Base-by-base conservation (phyloP, 1,140 invertebrate genomes). In the Drosophila watanabei region DNA sequence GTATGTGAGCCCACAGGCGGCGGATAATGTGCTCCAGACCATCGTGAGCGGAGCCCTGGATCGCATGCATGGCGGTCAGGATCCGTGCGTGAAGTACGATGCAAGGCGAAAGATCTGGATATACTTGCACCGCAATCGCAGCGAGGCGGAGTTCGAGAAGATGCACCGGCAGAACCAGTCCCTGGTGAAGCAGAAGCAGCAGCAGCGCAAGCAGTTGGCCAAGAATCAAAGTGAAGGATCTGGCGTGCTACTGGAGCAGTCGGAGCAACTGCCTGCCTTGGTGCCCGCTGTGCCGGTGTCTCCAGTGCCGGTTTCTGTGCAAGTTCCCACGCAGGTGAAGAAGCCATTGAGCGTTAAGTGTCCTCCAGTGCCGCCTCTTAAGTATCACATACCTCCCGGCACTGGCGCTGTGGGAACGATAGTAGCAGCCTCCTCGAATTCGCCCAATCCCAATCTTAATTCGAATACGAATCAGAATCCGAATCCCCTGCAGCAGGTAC, bases 21-120 rank as follows among this genome's bases (percentile, higher is more conserved):
- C 95, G 41, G 96, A 97, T 70, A 96, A 94, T 66, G 94, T 96
- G 45, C 90, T 98, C 5, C 96, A 98, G 92, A 97, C 96, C 8
- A 97, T 98, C 2, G 97, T 98, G 0, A 98, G 97, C 86, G 97
- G 97, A 5, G 97, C 98, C 9, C 93, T 98, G 6, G 98, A 98
- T 93, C 94, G 97, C 52, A 95, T 98, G 79, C 98, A 98, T 92
- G 97, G 97, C 57, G 97, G 98, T 88, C 94, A 96, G 62, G 97
- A 98, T 94, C 97, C 98, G 0, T 98, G 97, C 92, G 97, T 98
- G 2, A 96, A 97, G 86, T 98, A 98, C 93, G 97, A 98, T 92
- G 96, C 97, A 0, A 96, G 97, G 82, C 94, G 96, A 9, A 98
- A 98, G 94, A 95, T 97, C 14, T 98, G 98, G 98, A 96, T 98